These are phyloP conservation scores for Odontamblyopus lacepedii DNA, from an alignment of 2,797 vertebrate genomes.

Conservation along the genomic window DNA sequence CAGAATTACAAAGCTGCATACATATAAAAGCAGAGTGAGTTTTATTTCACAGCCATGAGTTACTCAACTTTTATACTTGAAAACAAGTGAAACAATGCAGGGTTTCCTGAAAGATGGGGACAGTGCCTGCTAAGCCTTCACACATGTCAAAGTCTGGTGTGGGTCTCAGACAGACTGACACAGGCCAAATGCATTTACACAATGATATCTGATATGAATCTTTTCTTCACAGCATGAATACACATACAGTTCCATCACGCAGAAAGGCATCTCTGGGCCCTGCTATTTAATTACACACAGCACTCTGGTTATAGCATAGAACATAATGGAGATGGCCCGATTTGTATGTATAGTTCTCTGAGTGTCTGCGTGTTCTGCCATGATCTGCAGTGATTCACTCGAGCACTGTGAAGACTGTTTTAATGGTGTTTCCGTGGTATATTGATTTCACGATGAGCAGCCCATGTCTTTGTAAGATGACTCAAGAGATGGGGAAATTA, in stretches of 20 bases:
- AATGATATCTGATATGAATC: no score
- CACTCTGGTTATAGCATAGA: slow-evolving; percentile 29
- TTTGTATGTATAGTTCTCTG: slow-evolving; percentile 6
- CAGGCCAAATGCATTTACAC: no score
- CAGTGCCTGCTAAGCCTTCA: no score
- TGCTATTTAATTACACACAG: slow-evolving; percentile 38
- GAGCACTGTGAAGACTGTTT: slow-evolving; percentile 53
- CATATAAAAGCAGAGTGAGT: no score
- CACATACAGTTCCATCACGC: neutral
- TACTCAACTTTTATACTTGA: no score
- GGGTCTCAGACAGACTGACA: no score
- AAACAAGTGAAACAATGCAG: no score
- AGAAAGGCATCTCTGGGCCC: slow-evolving; percentile 30
- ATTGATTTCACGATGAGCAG: slow-evolving; percentile 67
- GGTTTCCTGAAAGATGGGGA: no score
- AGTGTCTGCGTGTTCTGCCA: slow-evolving; percentile 26
- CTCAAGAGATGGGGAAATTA: slow-evolving; percentile 63
- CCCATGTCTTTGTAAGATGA: slow-evolving; percentile 61
- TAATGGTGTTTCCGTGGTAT: slow-evolving; percentile 61
- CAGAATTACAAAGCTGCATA: no score
- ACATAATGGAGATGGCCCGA: slow-evolving; percentile 25
- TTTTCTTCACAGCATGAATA: no score
- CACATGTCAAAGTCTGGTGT: no score
- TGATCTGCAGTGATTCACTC: slow-evolving; percentile 47
- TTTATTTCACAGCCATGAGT: no score